Evolutionary conservation across 2,113 vertebrate species (phyloP).

Genomic region (Chamaea fasciata): DNA sequence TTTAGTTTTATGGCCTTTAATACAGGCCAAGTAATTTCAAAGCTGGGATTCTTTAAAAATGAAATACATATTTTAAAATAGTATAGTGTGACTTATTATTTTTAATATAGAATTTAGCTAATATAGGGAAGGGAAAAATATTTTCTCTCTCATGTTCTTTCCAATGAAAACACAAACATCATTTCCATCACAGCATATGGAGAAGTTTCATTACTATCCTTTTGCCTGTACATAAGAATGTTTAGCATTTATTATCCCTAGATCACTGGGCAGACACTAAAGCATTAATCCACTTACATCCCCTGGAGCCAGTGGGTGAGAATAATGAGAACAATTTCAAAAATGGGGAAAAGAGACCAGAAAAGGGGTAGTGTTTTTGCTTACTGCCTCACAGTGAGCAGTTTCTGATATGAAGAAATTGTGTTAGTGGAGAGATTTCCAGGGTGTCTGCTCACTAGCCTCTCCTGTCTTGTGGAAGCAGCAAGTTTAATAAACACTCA

Average conservation of each 20-base stretch:
- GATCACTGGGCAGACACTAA: background rate
- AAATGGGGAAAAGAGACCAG: background rate
- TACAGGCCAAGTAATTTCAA: constrained; percentile 68
- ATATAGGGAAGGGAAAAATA: constrained; percentile 21
- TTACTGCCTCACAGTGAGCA: background rate
- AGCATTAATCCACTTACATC: background rate
- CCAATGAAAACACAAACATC: constrained; percentile 7
- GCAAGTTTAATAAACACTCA: background rate
- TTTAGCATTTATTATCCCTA: background rate
- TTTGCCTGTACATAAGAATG: background rate
- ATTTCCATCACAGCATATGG: background rate
- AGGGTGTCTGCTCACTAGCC: background rate
- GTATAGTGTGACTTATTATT: constrained; percentile 60
- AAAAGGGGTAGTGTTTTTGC: background rate
- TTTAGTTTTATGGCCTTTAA: constrained; percentile 71
- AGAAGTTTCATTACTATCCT: background rate
- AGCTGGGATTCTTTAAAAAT: constrained; percentile 61
- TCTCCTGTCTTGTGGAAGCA: background rate
- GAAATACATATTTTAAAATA: constrained; percentile 70
- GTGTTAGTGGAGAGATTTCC: background rate
- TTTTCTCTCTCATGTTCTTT: constrained; percentile 15
- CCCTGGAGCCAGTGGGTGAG: background rate
- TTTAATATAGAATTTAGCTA: constrained; percentile 63
- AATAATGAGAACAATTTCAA: background rate
- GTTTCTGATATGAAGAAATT: background rate